Evolutionary conservation across 1,140 invertebrate species (phyloP).

Genomic region (Meloidogyne hapla): DNA sequence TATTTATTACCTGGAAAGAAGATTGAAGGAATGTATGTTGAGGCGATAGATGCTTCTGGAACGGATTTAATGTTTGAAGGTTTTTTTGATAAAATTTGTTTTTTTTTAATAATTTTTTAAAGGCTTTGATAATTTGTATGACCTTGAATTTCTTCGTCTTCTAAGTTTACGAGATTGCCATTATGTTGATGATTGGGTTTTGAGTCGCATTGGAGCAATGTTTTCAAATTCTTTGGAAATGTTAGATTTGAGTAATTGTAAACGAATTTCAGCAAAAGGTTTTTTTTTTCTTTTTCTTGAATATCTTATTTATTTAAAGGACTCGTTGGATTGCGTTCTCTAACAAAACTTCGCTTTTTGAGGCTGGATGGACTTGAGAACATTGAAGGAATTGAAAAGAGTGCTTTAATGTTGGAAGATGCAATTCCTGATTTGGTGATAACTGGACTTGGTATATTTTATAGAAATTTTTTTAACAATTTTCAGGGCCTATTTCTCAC

Average conservation of each 20-base stretch:
- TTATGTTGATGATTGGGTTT: conserved; percentile 75
- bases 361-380: conserved; percentile 62
- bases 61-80: conserved; percentile 73
- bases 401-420: conserved; percentile 65
- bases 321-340: conserved; percentile 71
- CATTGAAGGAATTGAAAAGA: conserved; percentile 59
- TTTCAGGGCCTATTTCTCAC: too few relatives aligned
- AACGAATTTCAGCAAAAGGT: conserved; percentile 68
- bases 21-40: conserved; percentile 68
- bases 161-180: conserved; percentile 71
- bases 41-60: conserved; percentile 73
- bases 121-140: conserved; percentile 63
- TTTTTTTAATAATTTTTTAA: conserved; percentile 7
- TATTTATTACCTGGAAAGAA: conserved; percentile 68
- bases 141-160: conserved; percentile 70
- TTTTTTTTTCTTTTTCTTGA: conserved; percentile 11
- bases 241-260: conserved; percentile 75
- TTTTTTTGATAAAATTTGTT: conserved; percentile 62
- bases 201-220: conserved; percentile 71
- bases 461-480: too few relatives aligned
- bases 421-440: conserved; percentile 62
- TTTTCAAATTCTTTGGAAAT: conserved; percentile 71
- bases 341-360: conserved; percentile 66
- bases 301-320: conserved; percentile 66
- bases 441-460: conserved; percentile 52